Evolutionary conservation across 1,140 invertebrate genomes (phyloP).

Genomic region (Druon quercuslanigerum): DNA sequence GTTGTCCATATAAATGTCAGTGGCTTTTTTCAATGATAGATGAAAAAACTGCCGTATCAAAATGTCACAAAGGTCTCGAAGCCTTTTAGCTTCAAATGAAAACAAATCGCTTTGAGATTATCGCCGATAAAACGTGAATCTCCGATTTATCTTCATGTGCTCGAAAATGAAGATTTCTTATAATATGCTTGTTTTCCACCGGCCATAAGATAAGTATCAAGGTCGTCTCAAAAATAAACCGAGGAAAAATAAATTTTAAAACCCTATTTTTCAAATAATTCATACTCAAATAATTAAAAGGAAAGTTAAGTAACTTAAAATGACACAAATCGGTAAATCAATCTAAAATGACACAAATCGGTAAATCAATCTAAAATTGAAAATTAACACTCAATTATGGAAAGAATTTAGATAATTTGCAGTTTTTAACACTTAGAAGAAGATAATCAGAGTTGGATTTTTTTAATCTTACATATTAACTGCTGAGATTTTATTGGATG

Average conservation of each 20-base stretch:
- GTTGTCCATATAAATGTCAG: background rate
- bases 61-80: background rate
- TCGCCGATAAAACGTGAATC: background rate
- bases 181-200: background rate
- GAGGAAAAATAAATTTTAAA: too few relatives aligned
- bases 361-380: background rate
- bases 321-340: background rate
- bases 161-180: background rate
- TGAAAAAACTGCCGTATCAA: background rate
- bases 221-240: background rate
- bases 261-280: too few relatives aligned
- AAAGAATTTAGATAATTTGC: too few relatives aligned
- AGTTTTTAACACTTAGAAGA: too few relatives aligned
- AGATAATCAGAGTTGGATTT: too few relatives aligned
- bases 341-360: background rate
- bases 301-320: too few relatives aligned
- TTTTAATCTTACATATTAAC: too few relatives aligned
- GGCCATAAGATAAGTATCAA: background rate
- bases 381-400: background rate
- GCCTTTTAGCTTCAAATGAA: background rate
- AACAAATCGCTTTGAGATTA: slow-evolving; percentile 5
- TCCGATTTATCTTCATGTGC: slow-evolving; percentile 11
- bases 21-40: background rate
- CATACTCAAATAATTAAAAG: too few relatives aligned
- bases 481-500: too few relatives aligned